phyloP scores from a whole-genome alignment of 2,113 vertebrate species.

The Aspiorhynchus laticeps region DNA sequence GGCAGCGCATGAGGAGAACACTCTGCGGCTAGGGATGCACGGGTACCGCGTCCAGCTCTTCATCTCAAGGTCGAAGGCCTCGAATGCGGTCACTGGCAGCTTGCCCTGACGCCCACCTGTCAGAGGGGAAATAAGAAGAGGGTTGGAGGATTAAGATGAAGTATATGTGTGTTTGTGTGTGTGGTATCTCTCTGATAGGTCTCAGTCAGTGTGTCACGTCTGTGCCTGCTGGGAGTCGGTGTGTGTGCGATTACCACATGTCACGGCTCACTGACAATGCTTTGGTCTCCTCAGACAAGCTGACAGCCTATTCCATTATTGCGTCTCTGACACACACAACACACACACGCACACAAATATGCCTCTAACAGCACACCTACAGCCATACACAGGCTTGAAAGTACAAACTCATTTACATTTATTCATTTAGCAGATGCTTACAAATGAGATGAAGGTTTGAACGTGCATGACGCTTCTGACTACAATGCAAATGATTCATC shows the following conservation, averaged over 20 bases:
- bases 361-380: background rate
- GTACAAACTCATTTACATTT: background rate
- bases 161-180: slow-evolving; percentile 15
- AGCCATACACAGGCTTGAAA: background rate
- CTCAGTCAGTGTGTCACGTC: slow-evolving; percentile 4
- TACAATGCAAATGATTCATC: background rate
- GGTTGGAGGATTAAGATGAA: background rate
- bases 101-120: slow-evolving; percentile 96
- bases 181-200: background rate
- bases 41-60: slow-evolving; percentile 91
- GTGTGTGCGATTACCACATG: slow-evolving; percentile 37
- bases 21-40: slow-evolving; percentile 92
- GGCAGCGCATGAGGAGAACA: slow-evolving; percentile 88
- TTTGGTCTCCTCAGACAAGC: slow-evolving; percentile 49
- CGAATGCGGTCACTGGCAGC: slow-evolving; percentile 92
- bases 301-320: slow-evolving; percentile 34
- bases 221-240: slow-evolving; percentile 31
- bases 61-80: slow-evolving; percentile 94
- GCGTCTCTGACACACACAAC: slow-evolving; percentile 28
- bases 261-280: slow-evolving; percentile 29
- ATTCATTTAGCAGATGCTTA: background rate
- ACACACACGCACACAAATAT: background rate
- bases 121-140: slow-evolving; percentile 15
- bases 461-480: background rate
- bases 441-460: background rate